These are phyloP conservation scores for Dendropsophus ebraccatus DNA, from an alignment of 2,113 vertebrate genomes.

Conservation along the genomic window DNA sequence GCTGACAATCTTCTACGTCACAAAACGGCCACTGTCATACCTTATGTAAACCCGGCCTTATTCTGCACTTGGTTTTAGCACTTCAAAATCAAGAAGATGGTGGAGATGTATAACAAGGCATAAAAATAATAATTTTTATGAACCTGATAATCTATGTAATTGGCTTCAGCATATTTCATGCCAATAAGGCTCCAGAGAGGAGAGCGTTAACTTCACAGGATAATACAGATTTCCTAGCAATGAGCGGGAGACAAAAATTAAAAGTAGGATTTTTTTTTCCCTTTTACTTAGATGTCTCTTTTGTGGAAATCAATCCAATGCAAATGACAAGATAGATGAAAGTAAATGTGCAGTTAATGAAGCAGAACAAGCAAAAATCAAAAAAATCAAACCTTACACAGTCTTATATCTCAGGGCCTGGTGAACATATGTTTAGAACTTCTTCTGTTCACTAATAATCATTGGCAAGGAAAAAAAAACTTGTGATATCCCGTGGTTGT, in stretches of 20 bases:
- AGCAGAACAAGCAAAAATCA: constrained; percentile 44
- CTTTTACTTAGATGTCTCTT: constrained; percentile 37
- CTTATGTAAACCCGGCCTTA: no score
- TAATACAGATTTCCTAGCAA: not conserved
- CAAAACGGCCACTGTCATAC: no score
- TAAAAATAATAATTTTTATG: not conserved
- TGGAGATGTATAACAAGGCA: not conserved
- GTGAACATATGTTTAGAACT: constrained; percentile 46
- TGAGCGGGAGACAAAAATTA: constrained; percentile 21
- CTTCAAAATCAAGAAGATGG: not conserved
- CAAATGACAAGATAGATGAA: constrained; percentile 49
- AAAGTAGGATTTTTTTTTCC: constrained; percentile 10
- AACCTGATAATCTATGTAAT: not conserved
- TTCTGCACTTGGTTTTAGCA: no score
- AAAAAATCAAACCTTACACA: constrained; percentile 37
- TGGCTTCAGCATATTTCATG: not conserved
- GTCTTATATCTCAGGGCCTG: constrained; percentile 31
- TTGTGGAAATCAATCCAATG: constrained; percentile 50
- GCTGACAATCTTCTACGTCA: no score
- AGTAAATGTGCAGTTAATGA: constrained; percentile 53
- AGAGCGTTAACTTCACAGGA: constrained; percentile 33
- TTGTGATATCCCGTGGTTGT: constrained; percentile 9
- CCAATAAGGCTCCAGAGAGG: not conserved
- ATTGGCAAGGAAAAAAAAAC: not conserved
- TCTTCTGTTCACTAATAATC: constrained; percentile 31